phyloP scores from a whole-genome alignment of 2,113 vertebrate species.

The Megaleporinus macrocephalus region DNA sequence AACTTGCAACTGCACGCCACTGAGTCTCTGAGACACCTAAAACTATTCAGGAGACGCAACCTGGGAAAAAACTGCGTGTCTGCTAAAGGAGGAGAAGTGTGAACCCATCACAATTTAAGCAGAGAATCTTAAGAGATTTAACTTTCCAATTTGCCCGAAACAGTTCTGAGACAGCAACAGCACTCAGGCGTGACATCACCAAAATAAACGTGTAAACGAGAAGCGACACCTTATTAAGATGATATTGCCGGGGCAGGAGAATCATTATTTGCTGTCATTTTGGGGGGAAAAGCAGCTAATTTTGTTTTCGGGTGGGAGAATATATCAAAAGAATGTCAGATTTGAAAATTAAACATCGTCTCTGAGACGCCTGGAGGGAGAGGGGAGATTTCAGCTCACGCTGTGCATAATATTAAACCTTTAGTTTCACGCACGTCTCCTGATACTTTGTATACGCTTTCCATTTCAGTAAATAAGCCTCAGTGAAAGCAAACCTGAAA shows the following conservation, averaged over 20 bases:
- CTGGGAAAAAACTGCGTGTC: neutral
- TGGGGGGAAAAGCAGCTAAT: neutral
- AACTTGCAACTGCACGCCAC: neutral
- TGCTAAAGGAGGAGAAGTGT: neutral
- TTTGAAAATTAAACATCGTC: slow-evolving; percentile 1
- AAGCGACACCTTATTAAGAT: neutral
- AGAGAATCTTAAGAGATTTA: neutral
- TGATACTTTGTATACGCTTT: neutral
- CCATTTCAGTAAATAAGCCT: neutral
- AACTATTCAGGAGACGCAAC: neutral
- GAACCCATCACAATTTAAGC: neutral
- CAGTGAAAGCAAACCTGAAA: neutral
- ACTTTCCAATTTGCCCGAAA: slow-evolving; percentile 3
- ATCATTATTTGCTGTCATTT: slow-evolving; percentile 3
- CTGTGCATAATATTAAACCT: neutral
- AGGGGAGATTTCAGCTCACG: neutral
- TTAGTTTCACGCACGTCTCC: neutral
- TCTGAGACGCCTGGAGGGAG: neutral
- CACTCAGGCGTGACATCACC: neutral
- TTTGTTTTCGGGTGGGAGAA: neutral
- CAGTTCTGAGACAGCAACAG: neutral
- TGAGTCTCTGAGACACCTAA: neutral
- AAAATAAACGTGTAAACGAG: slow-evolving; percentile 37
- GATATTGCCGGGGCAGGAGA: neutral
- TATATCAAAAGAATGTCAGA: neutral